These are phyloP conservation scores for Bombus balteatus DNA, from an alignment of 1,140 invertebrate genomes.

Conservation along the genomic window DNA sequence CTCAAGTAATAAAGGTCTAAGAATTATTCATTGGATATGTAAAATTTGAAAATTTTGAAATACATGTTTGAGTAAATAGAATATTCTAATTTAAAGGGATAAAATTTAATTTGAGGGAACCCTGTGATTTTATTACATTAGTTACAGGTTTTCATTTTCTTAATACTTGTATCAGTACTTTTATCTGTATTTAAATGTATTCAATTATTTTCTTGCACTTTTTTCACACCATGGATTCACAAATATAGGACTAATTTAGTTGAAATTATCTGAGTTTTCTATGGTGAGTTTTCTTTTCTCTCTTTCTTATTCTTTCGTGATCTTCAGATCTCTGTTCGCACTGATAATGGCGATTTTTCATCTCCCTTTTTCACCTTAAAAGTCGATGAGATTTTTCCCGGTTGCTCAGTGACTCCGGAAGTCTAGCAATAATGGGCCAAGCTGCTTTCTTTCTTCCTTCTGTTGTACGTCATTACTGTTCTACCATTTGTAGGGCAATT, in stretches of 20 bases:
- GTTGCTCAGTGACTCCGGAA: not conserved
- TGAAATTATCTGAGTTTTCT: not conserved
- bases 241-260: not conserved
- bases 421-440: not conserved
- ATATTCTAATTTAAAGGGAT: too few relatives aligned
- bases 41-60: too few relatives aligned
- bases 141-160: too few relatives aligned
- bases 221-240: too few relatives aligned
- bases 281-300: not conserved
- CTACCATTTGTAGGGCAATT: not conserved
- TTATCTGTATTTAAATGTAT: too few relatives aligned
- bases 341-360: not conserved
- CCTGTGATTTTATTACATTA: too few relatives aligned
- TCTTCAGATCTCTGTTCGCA: not conserved
- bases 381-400: not conserved
- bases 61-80: too few relatives aligned
- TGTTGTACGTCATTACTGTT: not conserved
- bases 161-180: too few relatives aligned
- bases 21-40: too few relatives aligned
- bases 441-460: not conserved
- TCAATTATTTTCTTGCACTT: too few relatives aligned
- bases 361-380: not conserved
- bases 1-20: too few relatives aligned
- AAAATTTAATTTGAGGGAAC: too few relatives aligned
- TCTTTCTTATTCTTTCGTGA: not conserved